Evolutionary conservation across 2,888 invertebrate species (phyloP).

Genomic region (Cephus sareptanus): DNA sequence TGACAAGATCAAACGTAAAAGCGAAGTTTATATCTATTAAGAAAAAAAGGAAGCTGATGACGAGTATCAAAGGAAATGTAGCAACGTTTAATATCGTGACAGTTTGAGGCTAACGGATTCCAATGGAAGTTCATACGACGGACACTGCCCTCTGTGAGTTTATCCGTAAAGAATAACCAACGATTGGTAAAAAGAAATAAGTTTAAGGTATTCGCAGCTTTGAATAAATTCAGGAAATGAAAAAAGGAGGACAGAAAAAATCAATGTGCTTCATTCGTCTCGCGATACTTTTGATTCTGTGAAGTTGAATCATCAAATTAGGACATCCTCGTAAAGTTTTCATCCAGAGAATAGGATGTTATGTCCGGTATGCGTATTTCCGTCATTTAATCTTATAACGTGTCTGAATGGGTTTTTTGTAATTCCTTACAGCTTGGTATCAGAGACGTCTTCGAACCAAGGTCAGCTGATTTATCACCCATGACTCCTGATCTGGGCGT

Average conservation of each 20-base stretch:
- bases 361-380: background rate
- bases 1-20: background rate
- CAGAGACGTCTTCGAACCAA: slow-evolving; percentile 82
- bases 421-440: slow-evolving; percentile 75
- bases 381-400: background rate
- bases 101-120: background rate
- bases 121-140: background rate
- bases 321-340: background rate
- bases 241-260: background rate
- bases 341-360: background rate
- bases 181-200: background rate
- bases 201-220: background rate
- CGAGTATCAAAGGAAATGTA: background rate
- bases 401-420: background rate
- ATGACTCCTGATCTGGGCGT: slow-evolving; percentile 83
- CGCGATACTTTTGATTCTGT: background rate
- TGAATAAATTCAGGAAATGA: background rate
- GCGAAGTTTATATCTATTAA: background rate
- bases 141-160: background rate
- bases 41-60: background rate
- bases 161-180: background rate
- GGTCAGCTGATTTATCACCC: slow-evolving; percentile 80
- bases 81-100: background rate
- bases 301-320: background rate
- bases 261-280: background rate